Percentiles rank a stretch among this genome's conserved stretches.
Conservation (phyloP, 2,797 vertebrate genomes). For the Spatula versicolor region DNA sequence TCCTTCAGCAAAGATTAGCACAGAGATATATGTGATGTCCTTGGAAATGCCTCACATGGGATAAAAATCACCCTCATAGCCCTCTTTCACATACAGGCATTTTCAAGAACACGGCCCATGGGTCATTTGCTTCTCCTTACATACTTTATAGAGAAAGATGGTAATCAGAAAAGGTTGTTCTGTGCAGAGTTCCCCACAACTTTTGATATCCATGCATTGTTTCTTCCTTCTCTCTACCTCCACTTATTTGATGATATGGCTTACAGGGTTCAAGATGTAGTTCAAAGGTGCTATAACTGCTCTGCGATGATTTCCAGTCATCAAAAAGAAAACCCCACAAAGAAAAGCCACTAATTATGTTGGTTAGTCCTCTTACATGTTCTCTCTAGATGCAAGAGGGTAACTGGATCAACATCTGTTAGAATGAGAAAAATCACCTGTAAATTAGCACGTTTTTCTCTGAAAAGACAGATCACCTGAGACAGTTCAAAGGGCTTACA, state of each 20-base stretch:
- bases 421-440: background rate
- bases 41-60: background rate
- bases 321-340: background rate
- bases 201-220: background rate
- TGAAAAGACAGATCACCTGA: background rate
- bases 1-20: background rate
- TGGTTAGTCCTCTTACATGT: background rate
- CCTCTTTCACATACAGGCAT: background rate
- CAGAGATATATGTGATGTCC: accelerated
- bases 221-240: background rate
- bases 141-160: background rate
- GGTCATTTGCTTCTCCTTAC: background rate
- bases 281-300: background rate
- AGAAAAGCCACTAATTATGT: background rate
- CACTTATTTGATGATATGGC: background rate
- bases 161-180: background rate
- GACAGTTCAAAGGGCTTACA: background rate
- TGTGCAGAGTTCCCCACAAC: background rate
- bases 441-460: background rate
- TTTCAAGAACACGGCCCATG: background rate
- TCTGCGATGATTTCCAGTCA: background rate
- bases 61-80: background rate
- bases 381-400: too few relatives aligned
- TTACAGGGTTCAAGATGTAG: background rate
- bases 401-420: background rate